Percentiles rank a stretch among this genome's conserved stretches.
These are phyloP conservation scores for Xiphorhynchus elegans DNA, from an alignment of 2,113 vertebrate species.

Conservation along the genomic window DNA sequence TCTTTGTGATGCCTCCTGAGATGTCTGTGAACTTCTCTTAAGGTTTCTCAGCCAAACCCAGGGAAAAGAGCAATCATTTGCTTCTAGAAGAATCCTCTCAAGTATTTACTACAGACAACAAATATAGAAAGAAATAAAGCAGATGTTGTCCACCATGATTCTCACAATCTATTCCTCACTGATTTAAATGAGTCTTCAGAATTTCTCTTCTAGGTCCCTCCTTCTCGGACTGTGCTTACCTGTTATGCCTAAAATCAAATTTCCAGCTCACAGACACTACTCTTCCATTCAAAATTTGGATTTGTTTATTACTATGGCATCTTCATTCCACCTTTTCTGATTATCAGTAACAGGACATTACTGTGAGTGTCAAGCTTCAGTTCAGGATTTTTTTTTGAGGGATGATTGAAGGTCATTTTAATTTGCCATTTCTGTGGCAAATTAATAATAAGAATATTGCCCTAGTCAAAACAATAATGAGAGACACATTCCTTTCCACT, in stretches of 20 bases:
- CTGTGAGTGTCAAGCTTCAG: neutral
- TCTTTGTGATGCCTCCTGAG: neutral
- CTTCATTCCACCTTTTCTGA: neutral
- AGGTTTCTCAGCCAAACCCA: neutral
- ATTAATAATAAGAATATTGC: neutral
- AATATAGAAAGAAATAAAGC: neutral
- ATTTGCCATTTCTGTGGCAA: neutral
- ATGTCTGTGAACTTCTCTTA: neutral
- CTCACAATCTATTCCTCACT: neutral
- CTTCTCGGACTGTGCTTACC: neutral
- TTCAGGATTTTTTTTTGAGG: neutral
- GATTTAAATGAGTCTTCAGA: neutral
- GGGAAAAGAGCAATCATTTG: accelerated
- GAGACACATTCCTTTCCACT: neutral
- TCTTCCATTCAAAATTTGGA: neutral
- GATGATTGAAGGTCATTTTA: neutral
- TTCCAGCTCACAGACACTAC: neutral
- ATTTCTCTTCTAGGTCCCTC: neutral
- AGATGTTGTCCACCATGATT: neutral
- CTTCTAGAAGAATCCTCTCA: neutral
- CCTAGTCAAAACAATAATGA: neutral
- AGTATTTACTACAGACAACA: neutral
- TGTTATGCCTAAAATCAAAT: neutral
- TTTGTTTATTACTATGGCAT: neutral
- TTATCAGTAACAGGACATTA: neutral